A percentile compares a stretch with the other conserved stretches of the same genome.
Evolutionary conservation across 2,113 vertebrate genomes (phyloP).

Genomic region (Atrichornis clamosus): DNA sequence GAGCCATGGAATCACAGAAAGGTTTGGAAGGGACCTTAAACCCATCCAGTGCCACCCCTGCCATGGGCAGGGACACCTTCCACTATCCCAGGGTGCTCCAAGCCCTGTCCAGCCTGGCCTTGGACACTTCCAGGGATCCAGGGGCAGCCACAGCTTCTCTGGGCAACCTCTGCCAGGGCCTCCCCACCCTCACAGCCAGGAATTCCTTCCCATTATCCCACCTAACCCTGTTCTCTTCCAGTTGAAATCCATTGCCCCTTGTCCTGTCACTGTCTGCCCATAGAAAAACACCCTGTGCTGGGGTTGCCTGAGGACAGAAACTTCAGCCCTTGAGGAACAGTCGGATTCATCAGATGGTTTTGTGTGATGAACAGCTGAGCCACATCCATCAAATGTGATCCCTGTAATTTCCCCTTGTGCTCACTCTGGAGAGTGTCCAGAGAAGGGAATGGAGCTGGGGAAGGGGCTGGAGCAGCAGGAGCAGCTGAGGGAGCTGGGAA

Average conservation of each 20-base stretch:
- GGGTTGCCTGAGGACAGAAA: not conserved
- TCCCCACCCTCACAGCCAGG: accelerated
- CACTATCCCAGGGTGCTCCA: not conserved
- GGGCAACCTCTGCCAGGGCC: accelerated
- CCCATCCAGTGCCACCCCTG: not conserved
- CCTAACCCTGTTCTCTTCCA: not conserved
- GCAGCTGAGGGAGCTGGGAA: not conserved
- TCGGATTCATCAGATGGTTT: accelerated
- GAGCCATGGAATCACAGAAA: not conserved
- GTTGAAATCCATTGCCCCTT: not conserved
- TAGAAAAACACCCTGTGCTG: accelerated
- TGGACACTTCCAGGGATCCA: not conserved
- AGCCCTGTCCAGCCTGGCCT: not conserved
- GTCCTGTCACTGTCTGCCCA: not conserved
- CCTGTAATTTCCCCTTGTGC: not conserved
- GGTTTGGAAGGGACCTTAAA: not conserved
- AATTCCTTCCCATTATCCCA: not conserved
- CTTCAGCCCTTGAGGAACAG: not conserved
- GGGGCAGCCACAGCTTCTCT: not conserved
- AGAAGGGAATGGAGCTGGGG: not conserved
- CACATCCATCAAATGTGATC: accelerated
- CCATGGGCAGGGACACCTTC: not conserved
- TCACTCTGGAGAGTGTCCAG: not conserved
- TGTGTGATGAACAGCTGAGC: not conserved
- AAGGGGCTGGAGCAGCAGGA: not conserved